Base-by-base conservation (phyloP, 2,888 invertebrate genomes). In the Plagodis dolabraria region DNA sequence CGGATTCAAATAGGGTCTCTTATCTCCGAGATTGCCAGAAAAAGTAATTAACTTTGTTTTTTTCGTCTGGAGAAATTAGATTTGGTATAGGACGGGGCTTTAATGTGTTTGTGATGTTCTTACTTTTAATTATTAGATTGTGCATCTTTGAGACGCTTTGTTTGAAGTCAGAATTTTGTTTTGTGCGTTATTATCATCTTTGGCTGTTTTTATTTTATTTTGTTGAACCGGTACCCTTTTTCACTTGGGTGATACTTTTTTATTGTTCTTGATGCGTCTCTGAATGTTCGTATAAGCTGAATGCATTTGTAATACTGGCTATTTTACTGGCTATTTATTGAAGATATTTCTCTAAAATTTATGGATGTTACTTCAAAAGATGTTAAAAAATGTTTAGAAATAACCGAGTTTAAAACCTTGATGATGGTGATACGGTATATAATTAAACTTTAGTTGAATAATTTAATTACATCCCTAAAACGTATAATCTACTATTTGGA, bases 41-140 rank as follows among this genome's bases (percentile, higher is more conserved):
- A 88, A 91, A 83, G 90, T 91, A 91, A 92, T 92, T 92, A 91
- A 89, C 83, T 74, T 75, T 86, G 76, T 76, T 86, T 81, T 58
- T 87, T 87, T 84, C 83, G 79, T 86, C 83, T 83, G 72, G 75
- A 84, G 80, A 85, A 86, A 86, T 88, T 85, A 84, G 85, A 86
- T 86, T 87, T 78, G 79, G 74, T 79, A 79, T 70, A 75, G 74
- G 72, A 66, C 78, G 75, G 72, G 69, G 71, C 82, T 36, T 84
- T 86, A 89, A 88, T 89, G 86, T 84, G 78, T 85, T 87, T 83
- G 83, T 83, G 82, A 83, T 86, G 85, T 82, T 63, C 67, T 57
- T 48, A 57, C 57, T 82, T 81, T 81, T 81, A 85, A 83, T 85
- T 85, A 85, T 76, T 66, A 80, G 82, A 82, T 82, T 82, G 79